Conservation (phyloP, 2,113 vertebrate species). For the Panthera leo region DNA sequence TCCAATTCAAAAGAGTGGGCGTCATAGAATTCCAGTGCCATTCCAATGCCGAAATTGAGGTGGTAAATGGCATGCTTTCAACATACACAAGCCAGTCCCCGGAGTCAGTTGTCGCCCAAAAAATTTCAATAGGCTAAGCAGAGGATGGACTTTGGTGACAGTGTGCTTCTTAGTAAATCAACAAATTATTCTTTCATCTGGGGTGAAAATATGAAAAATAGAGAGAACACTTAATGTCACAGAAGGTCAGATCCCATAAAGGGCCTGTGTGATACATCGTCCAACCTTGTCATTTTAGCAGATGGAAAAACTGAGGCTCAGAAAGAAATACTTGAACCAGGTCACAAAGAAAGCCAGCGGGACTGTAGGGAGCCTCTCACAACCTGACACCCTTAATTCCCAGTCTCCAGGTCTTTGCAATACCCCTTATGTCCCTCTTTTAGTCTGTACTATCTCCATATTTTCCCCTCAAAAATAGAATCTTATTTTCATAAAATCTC, state of each 20-base stretch:
- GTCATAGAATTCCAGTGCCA: constrained; percentile 29
- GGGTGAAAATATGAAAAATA: constrained; percentile 58
- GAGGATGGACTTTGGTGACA: constrained; percentile 18
- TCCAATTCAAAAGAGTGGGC: constrained; percentile 54
- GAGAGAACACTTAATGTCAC: constrained; percentile 52
- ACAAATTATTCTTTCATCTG: constrained; percentile 66
- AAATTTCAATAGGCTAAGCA: constrained; percentile 42
- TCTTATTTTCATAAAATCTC: neutral
- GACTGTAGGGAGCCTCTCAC: neutral
- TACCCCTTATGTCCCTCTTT: rapidly evolving
- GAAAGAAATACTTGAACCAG: neutral
- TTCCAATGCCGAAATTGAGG: constrained; percentile 23
- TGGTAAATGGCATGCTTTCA: constrained; percentile 44
- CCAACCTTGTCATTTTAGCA: constrained; percentile 18
- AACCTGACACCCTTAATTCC: too few species aligned
- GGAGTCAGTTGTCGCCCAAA: constrained; percentile 53
- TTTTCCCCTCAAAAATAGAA: neutral
- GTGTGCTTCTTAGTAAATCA: constrained; percentile 54
- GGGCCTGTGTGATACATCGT: neutral
- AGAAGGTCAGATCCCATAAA: constrained; percentile 47
- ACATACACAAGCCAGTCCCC: constrained; percentile 39
- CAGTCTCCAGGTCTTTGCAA: neutral
- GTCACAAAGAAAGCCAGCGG: neutral
- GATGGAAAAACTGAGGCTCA: constrained; percentile 28
- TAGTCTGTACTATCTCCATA: neutral